These are phyloP conservation scores for Lasioglossum malachurum DNA, from an alignment of 2,888 invertebrate species.

Conservation along the genomic window DNA sequence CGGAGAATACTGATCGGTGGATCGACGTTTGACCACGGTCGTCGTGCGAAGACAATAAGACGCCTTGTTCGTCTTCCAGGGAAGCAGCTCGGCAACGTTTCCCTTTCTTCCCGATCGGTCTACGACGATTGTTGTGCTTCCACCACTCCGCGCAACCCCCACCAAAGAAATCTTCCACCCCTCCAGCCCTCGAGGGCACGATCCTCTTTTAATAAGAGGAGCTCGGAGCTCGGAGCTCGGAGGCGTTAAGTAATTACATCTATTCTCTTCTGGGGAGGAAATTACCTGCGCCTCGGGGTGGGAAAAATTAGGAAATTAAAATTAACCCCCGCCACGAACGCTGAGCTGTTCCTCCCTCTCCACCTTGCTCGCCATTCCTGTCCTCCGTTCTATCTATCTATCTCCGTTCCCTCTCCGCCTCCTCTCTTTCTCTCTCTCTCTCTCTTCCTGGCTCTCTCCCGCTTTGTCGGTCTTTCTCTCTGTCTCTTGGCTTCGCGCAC, in stretches of 20 bases:
- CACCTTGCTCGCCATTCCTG: conserved; percentile 21
- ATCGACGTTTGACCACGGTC: conserved; percentile 5
- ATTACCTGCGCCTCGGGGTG: conserved; percentile 80
- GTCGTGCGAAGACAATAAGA: not conserved
- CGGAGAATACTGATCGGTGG: not conserved
- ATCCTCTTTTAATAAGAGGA: conserved; percentile 84
- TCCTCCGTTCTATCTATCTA: conserved; percentile 5
- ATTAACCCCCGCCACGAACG: conserved; percentile 78
- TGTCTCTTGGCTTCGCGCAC: conserved; percentile 55
- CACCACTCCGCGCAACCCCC: conserved; percentile 62
- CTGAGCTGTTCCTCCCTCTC: conserved; percentile 21
- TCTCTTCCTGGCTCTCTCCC: conserved; percentile 34
- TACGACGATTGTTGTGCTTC: conserved; percentile 56
- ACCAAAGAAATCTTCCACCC: conserved; percentile 76
- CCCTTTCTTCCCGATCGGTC: conserved; percentile 61
- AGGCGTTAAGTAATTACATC: conserved; percentile 85
- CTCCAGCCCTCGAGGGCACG: conserved; percentile 78
- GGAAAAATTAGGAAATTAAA: conserved; percentile 85
- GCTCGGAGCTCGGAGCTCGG: conserved; percentile 76
- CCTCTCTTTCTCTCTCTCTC: conserved; percentile 33
- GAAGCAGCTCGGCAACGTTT: conserved; percentile 45
- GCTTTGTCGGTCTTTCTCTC: conserved; percentile 36
- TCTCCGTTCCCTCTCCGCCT: conserved; percentile 9
- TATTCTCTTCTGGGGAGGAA: conserved; percentile 84
- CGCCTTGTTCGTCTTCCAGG: conserved; percentile 23